These are phyloP conservation scores for Syngnathus floridae DNA, from an alignment of 2,113 vertebrate genomes.

Conservation along the genomic window DNA sequence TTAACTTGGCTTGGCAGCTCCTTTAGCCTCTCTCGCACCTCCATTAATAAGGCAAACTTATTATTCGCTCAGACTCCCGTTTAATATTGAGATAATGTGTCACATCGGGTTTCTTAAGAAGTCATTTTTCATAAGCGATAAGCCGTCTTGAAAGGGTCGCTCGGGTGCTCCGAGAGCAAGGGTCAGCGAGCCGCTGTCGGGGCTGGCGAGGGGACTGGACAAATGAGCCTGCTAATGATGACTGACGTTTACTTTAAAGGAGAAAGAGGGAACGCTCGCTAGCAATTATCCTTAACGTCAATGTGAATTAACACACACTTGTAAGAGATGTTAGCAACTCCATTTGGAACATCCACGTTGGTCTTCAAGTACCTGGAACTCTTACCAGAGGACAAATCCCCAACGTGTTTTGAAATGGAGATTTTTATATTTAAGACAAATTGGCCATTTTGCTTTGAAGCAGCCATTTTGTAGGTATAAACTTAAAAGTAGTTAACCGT, in stretches of 20 bases:
- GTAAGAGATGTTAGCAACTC: background rate
- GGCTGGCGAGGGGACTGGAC: slow-evolving; percentile 46
- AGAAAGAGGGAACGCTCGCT: slow-evolving; percentile 33
- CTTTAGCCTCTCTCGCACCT: slow-evolving; percentile 54
- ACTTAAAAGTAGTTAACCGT: no score
- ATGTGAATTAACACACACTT: slow-evolving; percentile 18
- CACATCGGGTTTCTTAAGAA: slow-evolving; percentile 50
- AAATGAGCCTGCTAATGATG: slow-evolving; percentile 70
- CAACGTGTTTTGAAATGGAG: background rate
- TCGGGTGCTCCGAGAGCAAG: background rate
- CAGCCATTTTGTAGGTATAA: no score
- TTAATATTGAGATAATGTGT: slow-evolving; percentile 68
- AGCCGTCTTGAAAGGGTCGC: slow-evolving; percentile 57
- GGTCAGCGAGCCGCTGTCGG: slow-evolving; percentile 30
- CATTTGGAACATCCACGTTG: background rate
- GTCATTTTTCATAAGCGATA: slow-evolving; percentile 71
- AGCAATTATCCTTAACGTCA: slow-evolving; percentile 42
- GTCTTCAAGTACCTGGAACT: background rate
- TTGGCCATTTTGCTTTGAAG: no score
- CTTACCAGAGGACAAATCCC: background rate
- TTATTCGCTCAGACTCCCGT: slow-evolving; percentile 56
- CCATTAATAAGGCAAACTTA: slow-evolving; percentile 66
- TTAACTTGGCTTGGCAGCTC: slow-evolving; percentile 61
- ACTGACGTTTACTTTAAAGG: slow-evolving; percentile 63
- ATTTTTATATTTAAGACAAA: no score